Conservation (phyloP, 1,140 invertebrate genomes). For the Mizuhopecten yessoensis region DNA sequence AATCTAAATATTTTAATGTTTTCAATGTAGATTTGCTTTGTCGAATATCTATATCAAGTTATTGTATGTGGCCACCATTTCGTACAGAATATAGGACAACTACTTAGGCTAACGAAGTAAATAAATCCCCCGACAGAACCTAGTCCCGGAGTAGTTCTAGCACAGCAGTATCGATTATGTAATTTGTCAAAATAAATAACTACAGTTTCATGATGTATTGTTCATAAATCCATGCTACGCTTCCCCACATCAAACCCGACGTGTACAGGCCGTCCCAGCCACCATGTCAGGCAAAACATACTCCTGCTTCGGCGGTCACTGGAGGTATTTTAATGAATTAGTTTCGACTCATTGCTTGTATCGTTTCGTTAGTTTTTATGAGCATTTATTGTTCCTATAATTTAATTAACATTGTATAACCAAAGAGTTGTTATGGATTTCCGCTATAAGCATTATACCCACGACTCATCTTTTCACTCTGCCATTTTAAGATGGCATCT, state of each 20-base stretch:
- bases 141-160: background rate
- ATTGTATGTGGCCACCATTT: too few relatives aligned
- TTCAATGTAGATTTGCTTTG: too few relatives aligned
- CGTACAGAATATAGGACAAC: too few relatives aligned
- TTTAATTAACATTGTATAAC: slow-evolving; percentile 40
- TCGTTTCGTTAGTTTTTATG: slow-evolving; percentile 38
- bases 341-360: slow-evolving; percentile 17
- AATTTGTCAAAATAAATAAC: background rate
- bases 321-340: slow-evolving; percentile 39
- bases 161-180: background rate
- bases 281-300: background rate
- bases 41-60: too few relatives aligned
- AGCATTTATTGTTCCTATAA: slow-evolving; percentile 26
- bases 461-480: slow-evolving; percentile 33
- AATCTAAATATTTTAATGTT: too few relatives aligned
- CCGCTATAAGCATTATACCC: slow-evolving; percentile 17
- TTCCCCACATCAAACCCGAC: background rate
- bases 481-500: slow-evolving; percentile 38
- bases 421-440: slow-evolving; percentile 3
- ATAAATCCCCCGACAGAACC: background rate
- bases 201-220: background rate
- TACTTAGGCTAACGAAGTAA: background rate
- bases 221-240: background rate
- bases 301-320: background rate
- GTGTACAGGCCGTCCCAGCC: background rate